Conservation (phyloP, 2,888 invertebrate species). For the Nyleta sp. region DNA sequence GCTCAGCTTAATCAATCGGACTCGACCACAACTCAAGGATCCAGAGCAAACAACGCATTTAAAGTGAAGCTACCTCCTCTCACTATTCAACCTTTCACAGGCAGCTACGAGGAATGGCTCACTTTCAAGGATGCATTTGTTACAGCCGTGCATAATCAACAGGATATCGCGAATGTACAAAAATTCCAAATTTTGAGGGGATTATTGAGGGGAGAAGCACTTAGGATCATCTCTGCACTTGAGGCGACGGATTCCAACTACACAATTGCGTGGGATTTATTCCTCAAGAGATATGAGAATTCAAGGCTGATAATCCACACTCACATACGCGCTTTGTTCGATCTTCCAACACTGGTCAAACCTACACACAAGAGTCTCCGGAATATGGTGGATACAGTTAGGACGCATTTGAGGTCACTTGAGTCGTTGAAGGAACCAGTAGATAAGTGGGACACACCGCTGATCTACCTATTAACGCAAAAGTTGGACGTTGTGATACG, state of each 20-base stretch:
- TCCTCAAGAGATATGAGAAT: constrained; percentile 21
- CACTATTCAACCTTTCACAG: constrained; percentile 5
- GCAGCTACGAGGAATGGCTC: constrained; percentile 25
- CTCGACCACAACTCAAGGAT: neutral
- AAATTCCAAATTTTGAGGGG: constrained; percentile 32
- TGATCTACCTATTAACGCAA: constrained; percentile 8
- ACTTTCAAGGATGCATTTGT: constrained; percentile 25
- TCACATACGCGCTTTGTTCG: constrained; percentile 38
- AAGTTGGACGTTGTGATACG: constrained; percentile 21
- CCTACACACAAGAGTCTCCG: constrained; percentile 7
- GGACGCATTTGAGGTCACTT: too few species aligned
- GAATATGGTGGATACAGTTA: constrained; percentile 19
- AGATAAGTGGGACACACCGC: too few species aligned
- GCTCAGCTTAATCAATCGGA: neutral
- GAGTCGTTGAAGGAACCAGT: too few species aligned
- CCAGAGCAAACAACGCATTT: neutral
- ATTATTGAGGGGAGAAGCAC: constrained; percentile 17
- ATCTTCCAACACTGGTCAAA: constrained; percentile 19
- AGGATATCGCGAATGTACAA: constrained; percentile 14
- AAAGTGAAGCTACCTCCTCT: constrained; percentile 23
- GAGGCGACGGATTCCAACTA: constrained; percentile 29
- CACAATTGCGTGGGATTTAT: constrained; percentile 2
- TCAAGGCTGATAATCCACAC: constrained; percentile 14
- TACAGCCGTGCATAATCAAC: constrained; percentile 15
- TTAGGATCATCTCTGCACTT: constrained; percentile 1